These are phyloP conservation scores for Drosophila parabipectinata DNA, from an alignment of 1,140 invertebrate species.

Conservation along the genomic window DNA sequence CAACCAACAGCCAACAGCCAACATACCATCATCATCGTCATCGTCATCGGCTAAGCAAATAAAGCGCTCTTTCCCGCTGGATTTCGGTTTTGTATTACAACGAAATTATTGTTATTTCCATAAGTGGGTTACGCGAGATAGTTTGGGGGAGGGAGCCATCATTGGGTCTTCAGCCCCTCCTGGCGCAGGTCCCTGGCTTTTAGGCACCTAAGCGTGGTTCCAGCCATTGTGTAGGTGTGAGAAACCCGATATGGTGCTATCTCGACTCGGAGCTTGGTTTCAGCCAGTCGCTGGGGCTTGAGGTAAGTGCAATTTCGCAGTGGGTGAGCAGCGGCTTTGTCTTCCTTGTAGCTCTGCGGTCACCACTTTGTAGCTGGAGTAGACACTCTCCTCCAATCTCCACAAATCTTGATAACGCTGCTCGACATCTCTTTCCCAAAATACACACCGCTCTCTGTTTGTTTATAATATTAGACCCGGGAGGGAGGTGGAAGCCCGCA, in stretches of 20 bases:
- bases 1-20: neutral
- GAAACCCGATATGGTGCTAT: constrained; percentile 64
- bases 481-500: constrained; percentile 32
- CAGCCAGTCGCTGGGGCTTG: constrained; percentile 6
- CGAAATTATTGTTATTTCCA: constrained; percentile 65
- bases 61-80: constrained; percentile 32
- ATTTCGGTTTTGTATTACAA: constrained; percentile 73
- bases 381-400: constrained; percentile 31
- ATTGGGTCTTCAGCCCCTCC: too few species aligned
- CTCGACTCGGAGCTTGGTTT: constrained; percentile 22
- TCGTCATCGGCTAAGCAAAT: constrained; percentile 65
- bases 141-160: too few species aligned
- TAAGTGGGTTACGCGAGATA: constrained; percentile 21
- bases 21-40: constrained; percentile 24
- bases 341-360: constrained; percentile 18
- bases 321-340: constrained; percentile 44
- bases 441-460: constrained; percentile 39
- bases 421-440: constrained; percentile 17
- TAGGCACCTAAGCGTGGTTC: constrained; percentile 57
- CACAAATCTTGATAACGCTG: constrained; percentile 51
- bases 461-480: constrained; percentile 54
- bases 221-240: constrained; percentile 67
- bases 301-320: constrained; percentile 58
- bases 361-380: constrained; percentile 7
- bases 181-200: constrained; percentile 17